phyloP scores from a whole-genome alignment of 2,797 vertebrate species.

The Pteropus rufus region DNA sequence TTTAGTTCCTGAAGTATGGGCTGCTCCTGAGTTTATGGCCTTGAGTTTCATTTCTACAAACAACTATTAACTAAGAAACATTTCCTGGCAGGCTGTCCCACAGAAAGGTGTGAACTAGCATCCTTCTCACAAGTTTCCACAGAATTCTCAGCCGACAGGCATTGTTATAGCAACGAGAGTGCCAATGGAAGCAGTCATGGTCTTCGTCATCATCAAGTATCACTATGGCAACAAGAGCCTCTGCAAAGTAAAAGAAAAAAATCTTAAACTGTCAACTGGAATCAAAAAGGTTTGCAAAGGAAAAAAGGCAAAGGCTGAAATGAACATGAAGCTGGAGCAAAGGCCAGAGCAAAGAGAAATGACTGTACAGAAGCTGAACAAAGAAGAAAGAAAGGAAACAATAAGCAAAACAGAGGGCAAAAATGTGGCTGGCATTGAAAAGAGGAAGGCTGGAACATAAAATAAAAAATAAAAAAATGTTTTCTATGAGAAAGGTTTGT shows the following conservation, averaged over 20 bases:
- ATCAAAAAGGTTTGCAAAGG: constrained; percentile 74
- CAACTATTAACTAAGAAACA: constrained; percentile 67
- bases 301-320: constrained; percentile 65
- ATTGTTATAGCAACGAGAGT: constrained; percentile 84
- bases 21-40: background rate
- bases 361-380: constrained; percentile 46
- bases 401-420: constrained; percentile 41
- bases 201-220: constrained; percentile 81
- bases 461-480: background rate
- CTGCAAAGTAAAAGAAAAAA: constrained; percentile 79
- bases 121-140: constrained; percentile 74
- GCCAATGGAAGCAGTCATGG: constrained; percentile 81
- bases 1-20: background rate
- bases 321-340: constrained; percentile 62
- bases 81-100: constrained; percentile 69
- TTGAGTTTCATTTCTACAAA: constrained; percentile 50
- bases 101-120: constrained; percentile 74
- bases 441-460: background rate
- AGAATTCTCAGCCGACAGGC: constrained; percentile 78
- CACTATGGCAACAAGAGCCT: constrained; percentile 85
- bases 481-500: background rate
- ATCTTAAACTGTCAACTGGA: constrained; percentile 76
- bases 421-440: background rate
- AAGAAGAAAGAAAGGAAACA: constrained; percentile 55
- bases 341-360: constrained; percentile 66